These are phyloP conservation scores for Reticulitermes lucifugus DNA, from an alignment of 2,888 invertebrate species.

Conservation along the genomic window DNA sequence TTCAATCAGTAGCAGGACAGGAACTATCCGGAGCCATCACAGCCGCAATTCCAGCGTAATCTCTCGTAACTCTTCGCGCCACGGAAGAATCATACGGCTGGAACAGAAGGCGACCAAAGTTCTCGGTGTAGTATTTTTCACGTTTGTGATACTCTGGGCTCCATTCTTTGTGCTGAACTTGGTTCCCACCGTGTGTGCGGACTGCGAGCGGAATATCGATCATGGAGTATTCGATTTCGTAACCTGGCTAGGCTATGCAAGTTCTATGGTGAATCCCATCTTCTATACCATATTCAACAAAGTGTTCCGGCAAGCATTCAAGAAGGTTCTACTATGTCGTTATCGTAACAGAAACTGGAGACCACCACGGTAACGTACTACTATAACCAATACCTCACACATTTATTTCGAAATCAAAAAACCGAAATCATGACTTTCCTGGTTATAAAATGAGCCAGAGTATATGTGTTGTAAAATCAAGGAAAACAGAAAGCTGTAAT, in stretches of 20 bases:
- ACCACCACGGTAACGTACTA: conserved; percentile 47
- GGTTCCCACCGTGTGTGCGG: conserved; percentile 83
- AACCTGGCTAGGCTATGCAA: conserved; percentile 94
- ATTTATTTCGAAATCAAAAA: neutral
- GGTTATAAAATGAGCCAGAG: no score
- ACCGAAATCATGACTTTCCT: neutral
- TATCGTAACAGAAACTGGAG: conserved; percentile 63
- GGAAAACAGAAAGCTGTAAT: no score
- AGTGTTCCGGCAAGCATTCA: conserved; percentile 91
- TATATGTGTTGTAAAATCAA: no score
- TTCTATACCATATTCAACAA: conserved; percentile 97
- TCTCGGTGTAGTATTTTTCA: conserved; percentile 93
- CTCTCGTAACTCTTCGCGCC: conserved; percentile 79
- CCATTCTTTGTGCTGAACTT: conserved; percentile 94
- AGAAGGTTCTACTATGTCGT: conserved; percentile 84
- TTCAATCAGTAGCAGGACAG: conserved; percentile 59
- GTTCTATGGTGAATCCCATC: conserved; percentile 95
- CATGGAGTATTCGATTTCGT: conserved; percentile 87
- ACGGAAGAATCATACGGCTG: conserved; percentile 84
- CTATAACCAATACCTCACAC: neutral
- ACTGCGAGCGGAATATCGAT: conserved; percentile 81
- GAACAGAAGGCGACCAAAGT: conserved; percentile 98
- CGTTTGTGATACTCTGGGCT: conserved; percentile 95
- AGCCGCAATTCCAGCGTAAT: conserved; percentile 85
- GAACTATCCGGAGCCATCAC: conserved; percentile 76